Evolutionary conservation across 1,140 invertebrate species (phyloP), one percentile per base, ranked within the genome.

Genomic region (Papilio polytes): DNA sequence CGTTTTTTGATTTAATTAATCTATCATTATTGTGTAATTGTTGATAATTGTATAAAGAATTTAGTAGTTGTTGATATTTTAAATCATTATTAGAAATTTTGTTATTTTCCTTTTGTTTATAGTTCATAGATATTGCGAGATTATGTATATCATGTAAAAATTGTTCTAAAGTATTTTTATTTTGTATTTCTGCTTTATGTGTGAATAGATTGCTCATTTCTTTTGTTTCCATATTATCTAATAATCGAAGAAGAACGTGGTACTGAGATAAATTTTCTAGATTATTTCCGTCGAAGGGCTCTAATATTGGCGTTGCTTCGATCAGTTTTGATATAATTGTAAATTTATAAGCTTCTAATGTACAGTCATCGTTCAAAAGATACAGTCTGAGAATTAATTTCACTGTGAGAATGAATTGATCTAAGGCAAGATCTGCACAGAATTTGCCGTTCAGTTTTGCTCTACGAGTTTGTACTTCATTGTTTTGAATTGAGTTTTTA

Each of bases 131-230:
- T 59, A 20, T 3, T 10, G 48, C 53, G 44, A 78, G 8, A 36
- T 78, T 56, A 63, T 22, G 41, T 59, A 78, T 22, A 59, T 78
- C 76, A 41, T n/a, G 22, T 20, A 78, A 78, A 78, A 78, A 78
- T 20, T 76, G 4, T 26, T 76, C 74, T 26, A 76, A 15, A 6
- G 20, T 26, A 48, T 76, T 26, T 74, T 74, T 74, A 0, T 74
- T 26, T 26, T 22, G 20, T 48, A 18, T 8, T 51, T 74, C 41
- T 51, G 20, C 20, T 26, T 26, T 46, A 8, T 53, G 18, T 59
- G 26, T 59, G 18, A 78, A 78, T 78, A 78, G 13, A 59, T 56
- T 53, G 13, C 18, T 41, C 31, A 78, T 36, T 1, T 78, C 26
- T 59, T 8, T n/a, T 4, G 51, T 20, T 59, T 78, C 48, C 53